Conservation (phyloP, 2,888 invertebrate species). For the Mimachlamys varia region DNA sequence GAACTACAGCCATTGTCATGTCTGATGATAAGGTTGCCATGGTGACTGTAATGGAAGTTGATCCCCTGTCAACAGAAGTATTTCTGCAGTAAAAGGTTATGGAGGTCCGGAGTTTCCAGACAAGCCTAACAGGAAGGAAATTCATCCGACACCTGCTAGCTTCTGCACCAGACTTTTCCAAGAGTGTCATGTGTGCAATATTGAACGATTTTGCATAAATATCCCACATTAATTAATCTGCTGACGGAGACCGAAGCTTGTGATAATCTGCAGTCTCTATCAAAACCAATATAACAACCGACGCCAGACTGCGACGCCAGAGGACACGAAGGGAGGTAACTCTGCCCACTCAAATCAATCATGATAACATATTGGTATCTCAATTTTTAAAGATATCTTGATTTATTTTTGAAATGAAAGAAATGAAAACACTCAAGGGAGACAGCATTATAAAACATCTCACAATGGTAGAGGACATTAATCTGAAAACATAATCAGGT, state of each 20-base stretch:
- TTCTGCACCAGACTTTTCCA: neutral
- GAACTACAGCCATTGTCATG: neutral
- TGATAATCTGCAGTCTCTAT: neutral
- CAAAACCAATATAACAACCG: neutral
- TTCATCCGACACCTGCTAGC: neutral
- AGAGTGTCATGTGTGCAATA: neutral
- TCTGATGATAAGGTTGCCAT: slow-evolving; percentile 9
- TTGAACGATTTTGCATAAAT: neutral
- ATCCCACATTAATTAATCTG: neutral
- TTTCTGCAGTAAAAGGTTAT: neutral
- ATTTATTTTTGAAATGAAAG: neutral
- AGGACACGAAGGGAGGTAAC: neutral
- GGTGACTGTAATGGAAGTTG: neutral
- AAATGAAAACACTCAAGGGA: neutral
- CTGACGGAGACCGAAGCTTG: neutral
- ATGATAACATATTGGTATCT: neutral
- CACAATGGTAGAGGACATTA: neutral
- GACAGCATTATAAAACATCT: neutral
- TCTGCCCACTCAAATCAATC: neutral
- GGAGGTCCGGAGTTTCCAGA: neutral
- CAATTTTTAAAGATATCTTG: neutral
- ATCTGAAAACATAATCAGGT: neutral
- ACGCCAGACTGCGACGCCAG: neutral
- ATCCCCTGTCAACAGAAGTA: neutral
- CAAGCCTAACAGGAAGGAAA: neutral